A percentile compares a stretch with the other conserved stretches of the same genome.
Conservation (phyloP, 92 coral and sea anemone species). For the Palythoa heliodiscus region DNA sequence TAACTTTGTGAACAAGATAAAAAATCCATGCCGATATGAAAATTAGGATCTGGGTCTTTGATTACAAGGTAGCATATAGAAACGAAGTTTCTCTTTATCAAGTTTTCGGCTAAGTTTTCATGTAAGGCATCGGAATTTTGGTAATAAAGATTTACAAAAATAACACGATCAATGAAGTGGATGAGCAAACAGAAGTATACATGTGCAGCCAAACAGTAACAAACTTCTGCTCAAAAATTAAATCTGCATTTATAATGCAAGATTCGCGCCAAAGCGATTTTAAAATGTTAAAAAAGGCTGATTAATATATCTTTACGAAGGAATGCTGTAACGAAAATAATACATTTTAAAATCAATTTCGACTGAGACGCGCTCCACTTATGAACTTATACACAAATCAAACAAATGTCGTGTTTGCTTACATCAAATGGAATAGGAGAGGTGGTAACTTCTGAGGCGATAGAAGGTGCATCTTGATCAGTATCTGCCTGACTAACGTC, state of each 20-base stretch:
- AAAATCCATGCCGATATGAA: background rate
- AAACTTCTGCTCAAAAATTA: background rate
- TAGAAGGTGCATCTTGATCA: slow-evolving; percentile 90
- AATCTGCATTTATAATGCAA: background rate
- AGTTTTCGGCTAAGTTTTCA: background rate
- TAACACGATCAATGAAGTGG: background rate
- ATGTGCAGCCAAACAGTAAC: background rate
- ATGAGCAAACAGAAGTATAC: background rate
- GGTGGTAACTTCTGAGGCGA: slow-evolving; percentile 89
- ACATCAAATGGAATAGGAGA: slow-evolving; percentile 90
- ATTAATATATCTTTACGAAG: background rate
- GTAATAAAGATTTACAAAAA: background rate
- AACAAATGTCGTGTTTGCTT: slow-evolving; percentile 5
- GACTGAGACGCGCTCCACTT: background rate
- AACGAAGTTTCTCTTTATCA: background rate
- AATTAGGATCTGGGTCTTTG: no score
- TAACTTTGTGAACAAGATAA: background rate
- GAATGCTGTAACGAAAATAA: background rate
- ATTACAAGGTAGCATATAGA: background rate
- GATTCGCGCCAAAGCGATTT: background rate
- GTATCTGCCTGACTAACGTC: slow-evolving; percentile 92
- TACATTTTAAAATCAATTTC: background rate
- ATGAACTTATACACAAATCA: background rate
- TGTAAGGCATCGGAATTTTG: background rate
- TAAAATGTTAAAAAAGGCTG: background rate